Conservation (phyloP, 2,888 invertebrate genomes). For the Dryococelus australis region DNA sequence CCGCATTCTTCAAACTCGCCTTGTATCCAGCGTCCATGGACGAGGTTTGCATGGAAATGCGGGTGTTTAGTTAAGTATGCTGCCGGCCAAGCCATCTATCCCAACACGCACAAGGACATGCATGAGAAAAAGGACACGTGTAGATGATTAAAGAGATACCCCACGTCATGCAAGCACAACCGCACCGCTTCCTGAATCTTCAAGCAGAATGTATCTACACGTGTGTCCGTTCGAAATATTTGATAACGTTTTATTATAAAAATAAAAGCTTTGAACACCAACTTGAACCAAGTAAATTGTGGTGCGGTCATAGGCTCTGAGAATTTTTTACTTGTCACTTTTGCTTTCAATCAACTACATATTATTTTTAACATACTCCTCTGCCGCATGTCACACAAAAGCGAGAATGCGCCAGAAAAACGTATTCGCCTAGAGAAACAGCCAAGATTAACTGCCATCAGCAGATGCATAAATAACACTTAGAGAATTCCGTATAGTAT, state of each 20-base stretch:
- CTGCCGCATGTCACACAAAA: too few species aligned
- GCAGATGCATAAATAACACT: too few species aligned
- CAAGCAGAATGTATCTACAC: not conserved
- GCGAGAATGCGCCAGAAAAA: too few species aligned
- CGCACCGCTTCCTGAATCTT: not conserved
- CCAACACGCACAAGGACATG: not conserved
- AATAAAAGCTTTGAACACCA: not conserved
- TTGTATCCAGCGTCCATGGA: not conserved
- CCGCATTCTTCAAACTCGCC: constrained; percentile 12
- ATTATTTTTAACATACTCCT: too few species aligned
- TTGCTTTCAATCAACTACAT: too few species aligned
- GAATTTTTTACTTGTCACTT: too few species aligned
- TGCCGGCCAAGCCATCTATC: too few species aligned
- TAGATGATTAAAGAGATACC: not conserved
- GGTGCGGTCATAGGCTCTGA: too few species aligned
- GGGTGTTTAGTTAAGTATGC: not conserved
- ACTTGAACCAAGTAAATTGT: too few species aligned
- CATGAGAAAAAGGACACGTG: not conserved
- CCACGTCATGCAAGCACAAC: not conserved
- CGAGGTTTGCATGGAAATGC: not conserved
- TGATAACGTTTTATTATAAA: not conserved
- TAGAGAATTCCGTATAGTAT: too few species aligned
- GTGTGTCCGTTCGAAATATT: not conserved
- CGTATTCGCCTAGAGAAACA: too few species aligned
- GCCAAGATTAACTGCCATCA: too few species aligned